Base-by-base conservation (phyloP, 2,797 vertebrate species). In the Enteromius treurensis region DNA sequence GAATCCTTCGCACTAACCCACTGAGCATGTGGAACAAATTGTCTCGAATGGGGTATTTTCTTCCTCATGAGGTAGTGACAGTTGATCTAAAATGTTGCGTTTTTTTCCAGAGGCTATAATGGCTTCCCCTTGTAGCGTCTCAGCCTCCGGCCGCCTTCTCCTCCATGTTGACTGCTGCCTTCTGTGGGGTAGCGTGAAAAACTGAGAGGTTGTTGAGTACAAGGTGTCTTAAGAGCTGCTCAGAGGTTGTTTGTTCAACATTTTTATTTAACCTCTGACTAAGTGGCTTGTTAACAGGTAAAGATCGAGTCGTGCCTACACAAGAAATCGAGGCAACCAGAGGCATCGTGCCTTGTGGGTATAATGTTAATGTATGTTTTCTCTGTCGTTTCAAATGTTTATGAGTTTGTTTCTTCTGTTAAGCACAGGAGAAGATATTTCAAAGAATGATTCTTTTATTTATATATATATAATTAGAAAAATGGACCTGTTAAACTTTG, bases 21-120 rank as follows among this genome's bases (percentile, higher is more conserved):
- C 87, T 83, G 67, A 90, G 90, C 88, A 91, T 90, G 89, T 91
- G 90, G 90, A 92, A 90, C 90, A 87, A 88, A 89, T 89, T 80
- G 84, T 74, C 81, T 69, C 70, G 77, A 75, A 80, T 79, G 60
- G 79, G 78, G 62, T 29, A 73, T 65, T 68, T 79, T 86, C 74
- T 70, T 85, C 85, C 74, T 75, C n/a, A 58, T 76, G 74, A 83
- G 55, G 45, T 70, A 84, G 82, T 83, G 83, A 85, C 75, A 81
- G 77, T 67, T 78, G 84, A 88, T 83, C 62, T 86, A 64, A 81
- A 80, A 80, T 79, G 81, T 77, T 32, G 70, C 42, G 13, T 45
- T 60, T 69, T n/a, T 77, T 69, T 71, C 17, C 10, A 55, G 62
- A 4, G 73, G 81, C 65, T 83, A 40, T 78, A 78, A 77, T 83